Conservation (phyloP, 2,888 invertebrate species). For the Sarcophaga caerulescens region DNA sequence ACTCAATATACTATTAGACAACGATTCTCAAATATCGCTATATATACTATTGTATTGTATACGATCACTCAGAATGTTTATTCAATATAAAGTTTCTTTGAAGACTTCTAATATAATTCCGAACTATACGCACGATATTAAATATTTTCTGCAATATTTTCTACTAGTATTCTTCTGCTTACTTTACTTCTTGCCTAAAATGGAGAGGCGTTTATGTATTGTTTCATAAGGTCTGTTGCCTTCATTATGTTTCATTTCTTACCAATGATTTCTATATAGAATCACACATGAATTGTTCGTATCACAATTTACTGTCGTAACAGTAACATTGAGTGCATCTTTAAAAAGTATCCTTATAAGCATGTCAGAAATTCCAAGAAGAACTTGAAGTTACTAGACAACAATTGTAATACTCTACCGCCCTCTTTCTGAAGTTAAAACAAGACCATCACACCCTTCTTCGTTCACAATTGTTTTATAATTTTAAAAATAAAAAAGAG, state of each 20-base stretch:
- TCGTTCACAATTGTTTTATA: slow-evolving; percentile 22
- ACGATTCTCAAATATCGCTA: no score
- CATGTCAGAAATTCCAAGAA: slow-evolving; percentile 77
- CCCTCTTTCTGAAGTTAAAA: slow-evolving; percentile 29
- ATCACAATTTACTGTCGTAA: slow-evolving; percentile 20
- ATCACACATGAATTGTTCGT: slow-evolving; percentile 2
- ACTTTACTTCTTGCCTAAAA: background rate
- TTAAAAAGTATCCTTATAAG: slow-evolving; percentile 75
- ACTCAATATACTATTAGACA: no score
- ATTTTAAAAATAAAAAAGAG: slow-evolving; percentile 35
- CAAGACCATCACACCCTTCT: slow-evolving; percentile 21
- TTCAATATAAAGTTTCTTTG: no score
- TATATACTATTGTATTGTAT: no score
- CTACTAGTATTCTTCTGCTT: no score
- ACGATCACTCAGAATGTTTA: rapidly evolving
- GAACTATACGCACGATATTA: no score
- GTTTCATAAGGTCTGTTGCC: no score
- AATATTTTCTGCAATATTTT: no score
- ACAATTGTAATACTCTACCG: slow-evolving; percentile 35
- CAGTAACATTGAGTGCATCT: slow-evolving; percentile 58
- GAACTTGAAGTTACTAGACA: slow-evolving; percentile 3
- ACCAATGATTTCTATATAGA: no score
- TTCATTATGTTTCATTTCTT: no score
- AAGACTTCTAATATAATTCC: no score
- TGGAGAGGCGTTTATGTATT: background rate